Evolutionary conservation across 2,888 invertebrate species (phyloP), one percentile per base, ranked within the genome.

Genomic region (Perizoma affinitatum): DNA sequence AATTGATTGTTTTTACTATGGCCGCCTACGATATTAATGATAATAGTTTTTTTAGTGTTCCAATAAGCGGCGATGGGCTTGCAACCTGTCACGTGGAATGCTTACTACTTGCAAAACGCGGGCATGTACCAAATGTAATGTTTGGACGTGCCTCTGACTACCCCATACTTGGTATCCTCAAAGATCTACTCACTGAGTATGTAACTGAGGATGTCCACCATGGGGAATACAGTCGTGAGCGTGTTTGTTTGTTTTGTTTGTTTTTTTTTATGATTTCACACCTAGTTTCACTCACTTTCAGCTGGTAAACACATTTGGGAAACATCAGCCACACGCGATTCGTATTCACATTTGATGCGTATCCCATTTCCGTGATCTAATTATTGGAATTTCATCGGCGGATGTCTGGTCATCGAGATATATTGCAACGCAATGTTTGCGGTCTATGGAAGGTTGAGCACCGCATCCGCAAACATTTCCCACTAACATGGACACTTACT

Each of bases 361-460:
- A 38, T 38, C 38, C 6, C 38, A 66, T 74, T 71, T 67, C 60
- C 66, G 71, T 79, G 73, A 78, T 74, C 75, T 75, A 78, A 80
- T 82, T 82, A 83, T 80, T 74, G 80, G 78, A 78, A 79, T 81
- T 79, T 78, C 78, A 80, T 69, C 73, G 77, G 73, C 68, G 74
- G 68, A 53, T 65, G 61, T 67, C 64, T 68, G 71, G 66, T 69
- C 67, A 76, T 74, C 71, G 72, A 69, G 73, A 74, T 74, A 75
- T 66, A 65, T 61, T 78, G 79, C 75, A 78, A 10, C 10, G 6
- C 44, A 44, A 75, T 76, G 81, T 80, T 80, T 75, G 86, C 74
- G 84, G 86, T 79, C 68, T 70, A 70, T 64, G 76, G 73, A 75
- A 82, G 80, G 83, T 81, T 73, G 75, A 76, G 64, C 70, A 69